Conservation (phyloP, 1,140 invertebrate genomes). For the Gryllus bimaculatus region DNA sequence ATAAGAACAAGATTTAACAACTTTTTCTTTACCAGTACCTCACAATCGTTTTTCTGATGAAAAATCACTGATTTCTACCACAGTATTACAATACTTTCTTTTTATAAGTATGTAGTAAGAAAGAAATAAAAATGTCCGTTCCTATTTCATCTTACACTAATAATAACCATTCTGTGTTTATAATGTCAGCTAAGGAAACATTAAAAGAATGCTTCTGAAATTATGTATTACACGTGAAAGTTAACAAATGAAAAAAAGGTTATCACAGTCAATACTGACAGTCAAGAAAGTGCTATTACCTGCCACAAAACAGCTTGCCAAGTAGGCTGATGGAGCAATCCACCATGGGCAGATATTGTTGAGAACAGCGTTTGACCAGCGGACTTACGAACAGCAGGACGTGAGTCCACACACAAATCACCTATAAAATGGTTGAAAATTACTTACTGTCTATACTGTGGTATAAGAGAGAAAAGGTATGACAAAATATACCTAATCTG, state of each 20-base stretch:
- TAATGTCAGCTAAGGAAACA: no score
- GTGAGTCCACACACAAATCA: slow-evolving; percentile 87
- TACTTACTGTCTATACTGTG: background rate
- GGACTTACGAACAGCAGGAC: slow-evolving; percentile 95
- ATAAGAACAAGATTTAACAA: no score
- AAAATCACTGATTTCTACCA: no score
- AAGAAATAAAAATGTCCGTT: no score
- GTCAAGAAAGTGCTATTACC: slow-evolving; percentile 26
- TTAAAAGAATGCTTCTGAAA: no score
- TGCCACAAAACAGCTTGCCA: slow-evolving; percentile 87
- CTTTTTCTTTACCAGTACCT: no score
- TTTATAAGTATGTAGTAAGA: no score
- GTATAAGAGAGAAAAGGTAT: background rate
- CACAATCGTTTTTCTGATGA: no score
- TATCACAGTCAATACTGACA: background rate
- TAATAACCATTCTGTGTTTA: no score
- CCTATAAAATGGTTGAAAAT: slow-evolving; percentile 36
- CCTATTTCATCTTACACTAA: no score
- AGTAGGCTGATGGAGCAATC: slow-evolving; percentile 71
- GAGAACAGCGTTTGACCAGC: slow-evolving; percentile 97
- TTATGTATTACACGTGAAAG: background rate
- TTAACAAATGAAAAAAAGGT: background rate
- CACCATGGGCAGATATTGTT: slow-evolving; percentile 91
- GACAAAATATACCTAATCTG: slow-evolving; percentile 50
- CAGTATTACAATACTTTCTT: no score